Evolutionary conservation across 2,888 invertebrate genomes (phyloP), one percentile per base, ranked within the genome.

Genomic region (Sphaerophoria taeniata): DNA sequence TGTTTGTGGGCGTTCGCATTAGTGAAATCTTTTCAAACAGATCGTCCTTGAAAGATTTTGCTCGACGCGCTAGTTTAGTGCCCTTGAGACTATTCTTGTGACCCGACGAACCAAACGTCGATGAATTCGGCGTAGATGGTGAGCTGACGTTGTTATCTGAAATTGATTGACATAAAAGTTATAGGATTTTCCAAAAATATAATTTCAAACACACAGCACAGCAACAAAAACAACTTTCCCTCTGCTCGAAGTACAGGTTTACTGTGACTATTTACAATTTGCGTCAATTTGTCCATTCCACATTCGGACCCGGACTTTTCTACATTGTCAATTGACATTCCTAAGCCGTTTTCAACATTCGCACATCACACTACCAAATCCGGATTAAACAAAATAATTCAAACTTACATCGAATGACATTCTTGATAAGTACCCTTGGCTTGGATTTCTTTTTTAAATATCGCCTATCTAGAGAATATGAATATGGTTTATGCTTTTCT

Each of bases 21-120:
- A 97, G 96, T 88, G 96, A 96, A 92, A 97, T 95, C 92, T 97
- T 97, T 92, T 97, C 97, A 91, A 97, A 94, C 90, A 98, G 95
- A 93, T 97, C 97, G 94, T 97, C 97, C 93, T 97, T 98, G 93
- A 98, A 97, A 87, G 97, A 97, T 89, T 97, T 95, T 87, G 97
- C 97, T 88, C 97, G 94, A 88, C 97, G 94, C 79, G 97, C 97
- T 93, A 97, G 94, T 92, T 97, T 97, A 88, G 96, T 97, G 90
- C 96, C 96, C 90, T 96, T 96, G 92, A 95, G 93, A 87, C 95
- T 95, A 88, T 96, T 95, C 90, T 96, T 96, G 91, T 95, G 95
- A 77, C 96, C 96, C 87, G 92, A 92, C 49, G 91, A 89, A 74
- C 87, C 88, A 81, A 71, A 71, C 83, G 87, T 51, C 71, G 85